These are phyloP conservation scores for Leucozona laternaria DNA, from an alignment of 2,888 invertebrate genomes.

Conservation along the genomic window DNA sequence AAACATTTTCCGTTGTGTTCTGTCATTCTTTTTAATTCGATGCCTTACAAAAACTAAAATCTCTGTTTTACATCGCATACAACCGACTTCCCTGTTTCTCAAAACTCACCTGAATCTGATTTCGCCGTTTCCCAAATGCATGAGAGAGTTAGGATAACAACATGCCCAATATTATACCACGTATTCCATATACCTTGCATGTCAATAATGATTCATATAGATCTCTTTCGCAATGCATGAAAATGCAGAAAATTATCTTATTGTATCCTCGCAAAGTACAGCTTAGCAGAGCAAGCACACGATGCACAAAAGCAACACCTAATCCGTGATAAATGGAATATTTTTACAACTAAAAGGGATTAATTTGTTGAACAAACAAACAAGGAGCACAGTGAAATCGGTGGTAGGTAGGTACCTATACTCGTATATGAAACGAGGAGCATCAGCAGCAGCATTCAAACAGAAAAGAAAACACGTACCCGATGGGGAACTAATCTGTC, in stretches of 20 bases:
- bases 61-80: too few relatives aligned
- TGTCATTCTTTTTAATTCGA: too few relatives aligned
- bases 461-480: conserved; percentile 25
- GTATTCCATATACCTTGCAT: too few relatives aligned
- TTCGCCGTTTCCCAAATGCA: too few relatives aligned
- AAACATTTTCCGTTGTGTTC: too few relatives aligned
- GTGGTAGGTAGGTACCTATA: not conserved
- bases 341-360: conserved; percentile 76
- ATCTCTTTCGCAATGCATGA: conserved; percentile 18
- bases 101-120: too few relatives aligned
- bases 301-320: conserved; percentile 70
- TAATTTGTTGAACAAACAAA: conserved; percentile 75
- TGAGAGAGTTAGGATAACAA: too few relatives aligned
- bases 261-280: too few relatives aligned
- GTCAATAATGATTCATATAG: conserved; percentile 53
- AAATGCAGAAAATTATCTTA: conserved; percentile 24
- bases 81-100: too few relatives aligned
- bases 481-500: conserved; percentile 73
- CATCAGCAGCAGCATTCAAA: conserved; percentile 25
- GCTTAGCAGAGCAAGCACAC: conserved; percentile 38
- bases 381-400: conserved; percentile 29
- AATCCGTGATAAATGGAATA: conserved; percentile 76
- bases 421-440: conserved; percentile 18
- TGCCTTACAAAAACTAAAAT: too few relatives aligned
- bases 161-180: too few relatives aligned